Evolutionary conservation across 2,113 vertebrate genomes (phyloP), one percentile per base, ranked within the genome.

Genomic region (Myrmophylax atrothorax): DNA sequence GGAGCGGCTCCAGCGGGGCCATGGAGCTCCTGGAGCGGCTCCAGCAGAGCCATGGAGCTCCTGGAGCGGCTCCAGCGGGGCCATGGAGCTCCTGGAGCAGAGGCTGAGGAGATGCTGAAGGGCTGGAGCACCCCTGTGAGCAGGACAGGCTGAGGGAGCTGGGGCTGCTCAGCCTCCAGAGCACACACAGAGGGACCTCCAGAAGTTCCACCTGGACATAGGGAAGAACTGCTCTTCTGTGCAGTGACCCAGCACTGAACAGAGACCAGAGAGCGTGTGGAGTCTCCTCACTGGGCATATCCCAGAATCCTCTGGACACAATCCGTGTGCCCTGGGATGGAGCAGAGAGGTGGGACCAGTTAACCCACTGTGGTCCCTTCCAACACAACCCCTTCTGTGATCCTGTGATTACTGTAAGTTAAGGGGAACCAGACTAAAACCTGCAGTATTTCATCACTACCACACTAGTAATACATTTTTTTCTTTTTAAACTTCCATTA

Each of bases 381-480:
- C 24, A 42, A 5, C 40, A 20, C 6, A 22, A 26, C 50, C 42
- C 59, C 7, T 12, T 9, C 14, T 59, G 67, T 35, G 31, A 2
- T 8, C 7, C 50, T 23, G 49, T 7, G 16, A 35, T 23, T 23
- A n/a, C 1, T 55, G 8, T 10, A 18, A 46, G 4, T 18, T 60
- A 31, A 7, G 59, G 10, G 6, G 2, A 9, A 44, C 35, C 1
- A 83, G 2, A 86, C 18, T 14, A 7, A 4, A 47, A 68, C 58
- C 62, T 12, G 10, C 17, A 50, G 2, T 31, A 20, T 33, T 77
- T 74, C 18, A 37, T 38, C 69, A 35, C 18, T 10, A 10, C 26
- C 7, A 37, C 15, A 50, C 10, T n/a, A 28, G 12, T 19, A 22
- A 10, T 17, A 9, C 0, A 24, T 1, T 40, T 10, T 5, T 53